phyloP scores from a whole-genome alignment of 2,888 invertebrate species.

The Timandra comae region DNA sequence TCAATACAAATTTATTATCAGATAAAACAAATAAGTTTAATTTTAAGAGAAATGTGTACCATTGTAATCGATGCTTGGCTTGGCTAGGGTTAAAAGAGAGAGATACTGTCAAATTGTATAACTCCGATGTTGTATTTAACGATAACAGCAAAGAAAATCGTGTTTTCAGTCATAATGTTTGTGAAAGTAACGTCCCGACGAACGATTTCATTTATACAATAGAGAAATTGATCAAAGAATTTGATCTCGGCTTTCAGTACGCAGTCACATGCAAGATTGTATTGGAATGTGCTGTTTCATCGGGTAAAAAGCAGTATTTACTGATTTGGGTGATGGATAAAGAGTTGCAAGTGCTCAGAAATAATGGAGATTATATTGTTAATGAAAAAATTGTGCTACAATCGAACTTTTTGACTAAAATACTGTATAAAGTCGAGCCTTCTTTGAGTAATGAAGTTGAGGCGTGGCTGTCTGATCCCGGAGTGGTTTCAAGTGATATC shows the following conservation, averaged over 20 bases:
- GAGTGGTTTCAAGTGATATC: conserved; percentile 69
- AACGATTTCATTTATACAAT: conserved; percentile 75
- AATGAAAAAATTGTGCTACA: conserved; percentile 50
- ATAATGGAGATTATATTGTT: conserved; percentile 35
- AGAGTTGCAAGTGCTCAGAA: conserved; percentile 69
- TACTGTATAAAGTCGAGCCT: conserved; percentile 72
- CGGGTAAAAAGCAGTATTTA: conserved; percentile 65
- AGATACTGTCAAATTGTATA: conserved; percentile 71
- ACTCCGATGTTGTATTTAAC: conserved; percentile 71
- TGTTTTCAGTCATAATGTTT: conserved; percentile 42
- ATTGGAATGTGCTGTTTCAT: conserved; percentile 62
- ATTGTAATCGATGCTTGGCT: conserved; percentile 75
- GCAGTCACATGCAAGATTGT: conserved; percentile 74
- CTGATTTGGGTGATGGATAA: conserved; percentile 80
- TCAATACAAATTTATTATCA: conserved; percentile 55
- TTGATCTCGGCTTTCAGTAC: conserved; percentile 63
- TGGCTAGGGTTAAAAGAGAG: conserved; percentile 75
- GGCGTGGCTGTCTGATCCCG: conserved; percentile 71
- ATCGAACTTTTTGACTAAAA: conserved; percentile 71
- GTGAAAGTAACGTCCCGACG: conserved; percentile 38
- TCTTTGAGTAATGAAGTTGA: conserved; percentile 61
- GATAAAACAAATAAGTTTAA: conserved; percentile 66
- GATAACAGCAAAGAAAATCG: conserved; percentile 33
- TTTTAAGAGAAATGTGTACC: conserved; percentile 56
- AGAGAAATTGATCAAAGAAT: conserved; percentile 66